Evolutionary conservation across 2,888 invertebrate genomes (phyloP), one percentile per base, ranked within the genome.

Genomic region (Agonopterix subpropinquella): DNA sequence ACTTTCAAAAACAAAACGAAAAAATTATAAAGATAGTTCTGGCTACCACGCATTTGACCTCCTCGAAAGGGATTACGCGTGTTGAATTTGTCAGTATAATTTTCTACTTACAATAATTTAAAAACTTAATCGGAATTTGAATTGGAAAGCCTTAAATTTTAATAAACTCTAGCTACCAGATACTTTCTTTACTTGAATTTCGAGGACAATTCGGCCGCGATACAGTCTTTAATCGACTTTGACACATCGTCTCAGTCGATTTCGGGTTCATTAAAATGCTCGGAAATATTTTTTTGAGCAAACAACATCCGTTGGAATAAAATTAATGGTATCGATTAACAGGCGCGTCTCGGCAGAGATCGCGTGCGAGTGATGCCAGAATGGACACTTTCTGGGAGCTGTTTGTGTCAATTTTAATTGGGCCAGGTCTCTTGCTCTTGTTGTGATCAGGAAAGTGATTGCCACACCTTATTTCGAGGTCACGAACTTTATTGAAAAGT

Each of bases 331-430:
- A 77, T 82, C 82, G 84, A 85, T 85, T 81, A 79, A 77, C 70
- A 67, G 73, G 70, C 74, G 74, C 73, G 72, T 59, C 65, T 60
- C 60, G 53, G 49, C 48, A 10, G 67, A 80, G 85, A 87, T 86
- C 78, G 86, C 86, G 86, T 86, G 86, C 82, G 73, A 70, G 69
- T 78, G 84, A 83, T 83, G 75, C 67, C 65, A 63, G 62, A 56
- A 51, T 61, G 11, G 65, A 79, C 82, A 79, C 80, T 73, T 76
- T 73, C 73, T 74, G 80, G 80, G 70, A 78, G 78, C 80, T 72
- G 79, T 71, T 75, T 71, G 76, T 87, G 87, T 86, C 83, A 84
- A 77, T 76, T 86, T 86, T 88, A 87, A 87, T 87, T 87, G 87
- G 87, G 76, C 77, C 77, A 77, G 73, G 66, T 71, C 70, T 77